A percentile compares a stretch with the other conserved stretches of the same genome.
phyloP scores from a whole-genome alignment of 2,888 invertebrate species.

The Oithona nana region DNA sequence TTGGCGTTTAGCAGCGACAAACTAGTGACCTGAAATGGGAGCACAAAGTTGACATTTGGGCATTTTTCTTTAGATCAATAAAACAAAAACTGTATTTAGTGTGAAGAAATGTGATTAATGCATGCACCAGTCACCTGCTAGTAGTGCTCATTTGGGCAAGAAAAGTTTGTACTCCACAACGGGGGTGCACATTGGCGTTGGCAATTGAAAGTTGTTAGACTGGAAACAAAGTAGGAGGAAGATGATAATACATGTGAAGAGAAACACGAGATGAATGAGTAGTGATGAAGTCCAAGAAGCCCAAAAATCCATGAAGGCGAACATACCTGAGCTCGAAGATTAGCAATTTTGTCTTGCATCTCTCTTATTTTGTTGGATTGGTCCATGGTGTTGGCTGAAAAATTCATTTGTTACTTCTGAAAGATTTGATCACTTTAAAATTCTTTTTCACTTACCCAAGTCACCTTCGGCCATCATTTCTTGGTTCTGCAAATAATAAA shows the following conservation, averaged over 20 bases:
- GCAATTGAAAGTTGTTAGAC: slow-evolving; percentile 17
- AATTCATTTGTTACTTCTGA: too few relatives aligned
- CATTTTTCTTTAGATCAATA: too few relatives aligned
- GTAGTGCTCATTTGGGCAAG: slow-evolving; percentile 11
- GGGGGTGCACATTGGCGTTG: slow-evolving; percentile 17
- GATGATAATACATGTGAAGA: too few relatives aligned
- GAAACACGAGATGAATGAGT: not conserved
- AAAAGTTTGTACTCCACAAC: slow-evolving; percentile 18
- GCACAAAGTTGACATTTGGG: not conserved
- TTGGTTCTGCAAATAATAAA: slow-evolving; percentile 48
- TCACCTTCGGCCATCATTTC: slow-evolving; percentile 85
- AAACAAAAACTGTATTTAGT: not conserved
- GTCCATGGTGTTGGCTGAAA: slow-evolving; percentile 53
- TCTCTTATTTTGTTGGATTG: slow-evolving; percentile 71
- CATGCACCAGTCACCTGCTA: not conserved
- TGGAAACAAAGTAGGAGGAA: too few relatives aligned
- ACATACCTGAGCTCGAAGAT: slow-evolving; percentile 85
- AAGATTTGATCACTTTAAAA: too few relatives aligned
- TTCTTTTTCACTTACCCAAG: too few relatives aligned
- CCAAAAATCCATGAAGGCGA: too few relatives aligned
- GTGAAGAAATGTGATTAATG: not conserved
- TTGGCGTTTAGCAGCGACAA: slow-evolving; percentile 6
- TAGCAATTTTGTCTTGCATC: slow-evolving; percentile 75
- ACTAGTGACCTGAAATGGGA: slow-evolving; percentile 2
- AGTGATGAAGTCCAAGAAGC: not conserved